These are phyloP conservation scores for Tenthredo mesomela DNA, from an alignment of 2,888 invertebrate species.

Conservation along the genomic window DNA sequence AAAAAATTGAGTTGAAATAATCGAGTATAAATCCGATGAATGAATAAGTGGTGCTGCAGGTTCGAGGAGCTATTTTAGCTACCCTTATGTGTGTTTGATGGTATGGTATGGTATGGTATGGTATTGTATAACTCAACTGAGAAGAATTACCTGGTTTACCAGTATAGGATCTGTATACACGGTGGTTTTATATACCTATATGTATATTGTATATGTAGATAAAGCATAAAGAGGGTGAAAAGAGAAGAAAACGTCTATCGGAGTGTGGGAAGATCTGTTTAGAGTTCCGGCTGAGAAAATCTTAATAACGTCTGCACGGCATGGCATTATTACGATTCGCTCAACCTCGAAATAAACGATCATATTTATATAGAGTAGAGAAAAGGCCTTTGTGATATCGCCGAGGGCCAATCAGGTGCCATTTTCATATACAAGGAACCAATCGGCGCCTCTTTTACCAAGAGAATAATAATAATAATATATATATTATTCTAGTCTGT, in stretches of 20 bases:
- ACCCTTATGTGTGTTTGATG: not conserved
- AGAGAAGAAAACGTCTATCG: constrained; percentile 8
- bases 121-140: not conserved
- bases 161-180: not conserved
- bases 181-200: not conserved
- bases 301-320: constrained; percentile 33
- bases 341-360: constrained; percentile 43
- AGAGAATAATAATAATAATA: not conserved
- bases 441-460: not conserved
- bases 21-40: not conserved
- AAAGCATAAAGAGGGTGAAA: not conserved
- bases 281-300: constrained; percentile 51
- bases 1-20: not conserved
- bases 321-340: constrained; percentile 34
- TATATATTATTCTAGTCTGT: not conserved
- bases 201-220: too few relatives aligned
- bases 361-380: constrained; percentile 28
- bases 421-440: not conserved
- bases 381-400: constrained; percentile 12
- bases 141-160: not conserved
- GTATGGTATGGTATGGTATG: not conserved
- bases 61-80: constrained; percentile 7
- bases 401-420: constrained; percentile 22
- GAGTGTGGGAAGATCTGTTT: constrained; percentile 50
- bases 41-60: not conserved